Base-by-base conservation (phyloP, 2,113 vertebrate genomes). In the Dicerorhinus sumatrensis region DNA sequence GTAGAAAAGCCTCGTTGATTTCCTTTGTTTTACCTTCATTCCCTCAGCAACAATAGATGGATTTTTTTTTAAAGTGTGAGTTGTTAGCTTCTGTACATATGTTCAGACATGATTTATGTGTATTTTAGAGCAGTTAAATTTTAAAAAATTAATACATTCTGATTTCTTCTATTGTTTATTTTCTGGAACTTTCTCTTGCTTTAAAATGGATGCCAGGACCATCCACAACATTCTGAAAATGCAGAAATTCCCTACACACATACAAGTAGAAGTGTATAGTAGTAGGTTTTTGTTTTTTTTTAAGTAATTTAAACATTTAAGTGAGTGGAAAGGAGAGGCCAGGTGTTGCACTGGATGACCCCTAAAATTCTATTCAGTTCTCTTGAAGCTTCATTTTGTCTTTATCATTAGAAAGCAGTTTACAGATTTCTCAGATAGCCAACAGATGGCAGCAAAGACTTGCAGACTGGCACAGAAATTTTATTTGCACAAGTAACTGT, bases 381-480 rank as follows among this genome's bases (percentile, higher is more conserved):
- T 89, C 29, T 60, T 51, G 14, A 42, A 58, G 27, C 12, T 82
- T 70, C 20, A 39, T 89, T 92, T 89, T 84, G 39, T 12, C 54
- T 93, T 85, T 82, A 81, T 84, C 25, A 56, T 48, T 80, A 94
- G 27, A 80, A 67, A 9, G 5, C 14, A 69, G 72, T 31, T 83
- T 88, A 36, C 36, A 87, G 29, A 63, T 94, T 89, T 90, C 77
- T 46, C 70, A 85, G 20, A 51, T 11, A 29, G n/a, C 96, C 98
- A 96, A 98, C 65, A 99, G 99, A 97, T 98, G 99, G 98, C 98
- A 98, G 98, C 98, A 98, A 96, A 98, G 94, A 98, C 94, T 97
- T 97, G 79, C 42, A 94, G 29, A 91, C 10, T 56, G 54, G 33
- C 80, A 97, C 83, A 63, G 76, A 96, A 85, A 95, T 91, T 97